phyloP scores from a whole-genome alignment of 2,797 vertebrate species.

The Balearica regulorum region DNA sequence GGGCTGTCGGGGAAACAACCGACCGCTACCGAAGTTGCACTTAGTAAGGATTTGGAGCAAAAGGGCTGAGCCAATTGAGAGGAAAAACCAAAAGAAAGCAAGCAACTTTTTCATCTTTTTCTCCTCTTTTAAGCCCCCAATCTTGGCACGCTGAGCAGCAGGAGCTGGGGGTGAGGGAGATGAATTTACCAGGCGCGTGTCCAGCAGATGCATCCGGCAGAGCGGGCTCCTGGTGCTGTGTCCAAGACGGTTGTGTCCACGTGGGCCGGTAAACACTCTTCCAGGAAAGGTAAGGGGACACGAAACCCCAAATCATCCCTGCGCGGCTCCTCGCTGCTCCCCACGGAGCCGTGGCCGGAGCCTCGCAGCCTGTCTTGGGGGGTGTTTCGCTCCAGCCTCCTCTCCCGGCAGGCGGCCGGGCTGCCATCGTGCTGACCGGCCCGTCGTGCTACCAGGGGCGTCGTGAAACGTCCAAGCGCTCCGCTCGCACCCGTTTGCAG shows the following conservation, averaged over 20 bases:
- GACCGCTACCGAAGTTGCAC: fast-evolving
- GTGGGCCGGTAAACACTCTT: fast-evolving
- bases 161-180: neutral
- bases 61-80: neutral
- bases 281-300: neutral
- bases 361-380: neutral
- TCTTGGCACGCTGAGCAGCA: neutral
- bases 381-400: neutral
- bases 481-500: neutral
- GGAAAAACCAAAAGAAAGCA: neutral
- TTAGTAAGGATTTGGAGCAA: neutral
- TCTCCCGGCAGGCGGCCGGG: neutral
- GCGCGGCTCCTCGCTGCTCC: neutral
- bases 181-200: neutral
- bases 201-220: neutral
- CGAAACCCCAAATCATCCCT: neutral
- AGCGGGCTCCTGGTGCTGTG: fast-evolving
- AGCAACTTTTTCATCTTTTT: neutral
- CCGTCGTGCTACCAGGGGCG: fast-evolving
- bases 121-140: neutral
- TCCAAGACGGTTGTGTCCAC: neutral
- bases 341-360: fast-evolving
- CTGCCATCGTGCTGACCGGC: fast-evolving
- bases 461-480: neutral
- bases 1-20: neutral